These are phyloP conservation scores for Montipora sp. DNA, from an alignment of 64 coral and sea anemone genomes.

Conservation along the genomic window DNA sequence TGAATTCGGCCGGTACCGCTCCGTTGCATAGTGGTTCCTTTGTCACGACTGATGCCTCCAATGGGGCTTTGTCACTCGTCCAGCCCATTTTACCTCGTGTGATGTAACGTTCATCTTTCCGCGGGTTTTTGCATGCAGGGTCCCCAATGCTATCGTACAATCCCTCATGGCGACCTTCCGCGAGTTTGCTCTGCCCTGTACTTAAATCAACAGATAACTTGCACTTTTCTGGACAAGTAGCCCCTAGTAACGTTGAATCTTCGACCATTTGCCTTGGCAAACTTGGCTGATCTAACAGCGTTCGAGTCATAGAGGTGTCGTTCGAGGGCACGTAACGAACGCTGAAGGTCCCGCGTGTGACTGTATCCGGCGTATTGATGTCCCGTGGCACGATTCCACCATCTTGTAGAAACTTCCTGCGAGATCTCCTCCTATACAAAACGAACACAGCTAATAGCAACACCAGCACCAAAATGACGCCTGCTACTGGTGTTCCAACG, in stretches of 20 bases:
- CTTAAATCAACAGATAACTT: conserved; percentile 34
- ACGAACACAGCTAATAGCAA: neutral
- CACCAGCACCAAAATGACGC: conserved; percentile 29
- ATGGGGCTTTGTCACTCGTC: neutral
- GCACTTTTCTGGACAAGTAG: conserved; percentile 4
- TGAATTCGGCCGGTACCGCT: neutral
- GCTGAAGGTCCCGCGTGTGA: conserved; percentile 41
- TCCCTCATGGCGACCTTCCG: neutral
- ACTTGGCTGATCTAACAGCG: neutral
- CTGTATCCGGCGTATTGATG: neutral
- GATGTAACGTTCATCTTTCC: conserved; percentile 4
- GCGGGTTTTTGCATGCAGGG: neutral
- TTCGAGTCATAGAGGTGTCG: neutral
- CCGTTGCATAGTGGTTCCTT: neutral
- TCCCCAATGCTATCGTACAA: conserved; percentile 30
- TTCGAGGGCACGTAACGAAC: conserved; percentile 31
- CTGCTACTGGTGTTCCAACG: conserved; percentile 7
- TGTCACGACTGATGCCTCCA: neutral
- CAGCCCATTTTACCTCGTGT: conserved; percentile 17
- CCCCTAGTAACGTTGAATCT: neutral
- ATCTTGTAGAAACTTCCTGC: conserved; percentile 14
- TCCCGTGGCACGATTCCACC: neutral
- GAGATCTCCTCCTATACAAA: neutral
- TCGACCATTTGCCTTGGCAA: neutral
- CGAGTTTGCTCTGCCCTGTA: neutral